A percentile compares a stretch with the other conserved stretches of the same genome.
Evolutionary conservation across 2,113 vertebrate species (phyloP).

Genomic region (Syrmaticus mikado): DNA sequence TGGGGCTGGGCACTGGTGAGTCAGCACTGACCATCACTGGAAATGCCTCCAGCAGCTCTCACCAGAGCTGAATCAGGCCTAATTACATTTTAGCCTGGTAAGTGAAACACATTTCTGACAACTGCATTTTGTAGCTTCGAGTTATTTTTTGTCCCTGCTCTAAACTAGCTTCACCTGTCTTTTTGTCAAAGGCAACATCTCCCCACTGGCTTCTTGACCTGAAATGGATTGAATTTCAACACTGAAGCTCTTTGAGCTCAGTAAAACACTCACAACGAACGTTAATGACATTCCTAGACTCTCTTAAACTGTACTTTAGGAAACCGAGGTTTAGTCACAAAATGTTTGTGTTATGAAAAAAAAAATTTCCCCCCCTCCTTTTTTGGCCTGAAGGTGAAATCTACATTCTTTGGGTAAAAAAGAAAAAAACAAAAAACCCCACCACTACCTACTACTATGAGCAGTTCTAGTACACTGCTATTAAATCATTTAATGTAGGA

Average conservation of each 20-base stretch:
- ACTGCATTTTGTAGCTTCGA: not conserved
- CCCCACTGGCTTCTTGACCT: conserved; percentile 41
- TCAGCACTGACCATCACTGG: conserved; percentile 32
- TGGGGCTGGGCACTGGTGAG: conserved; percentile 5
- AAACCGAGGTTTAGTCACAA: too few relatives aligned
- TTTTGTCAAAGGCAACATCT: conserved; percentile 43
- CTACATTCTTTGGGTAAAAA: conserved; percentile 15
- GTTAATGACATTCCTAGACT: too few relatives aligned
- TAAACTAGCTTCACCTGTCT: conserved; percentile 39
- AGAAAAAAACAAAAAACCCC: too few relatives aligned
- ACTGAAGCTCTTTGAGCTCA: conserved; percentile 22
- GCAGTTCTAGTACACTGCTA: not conserved
- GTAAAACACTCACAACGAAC: too few relatives aligned
- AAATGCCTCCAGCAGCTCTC: not conserved
- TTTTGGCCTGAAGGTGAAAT: not conserved
- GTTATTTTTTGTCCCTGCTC: conserved; percentile 13
- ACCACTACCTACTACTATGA: not conserved
- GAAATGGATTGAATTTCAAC: conserved; percentile 46
- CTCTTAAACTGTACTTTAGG: too few relatives aligned
- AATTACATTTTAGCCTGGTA: conserved; percentile 6
- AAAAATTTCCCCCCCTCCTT: too few relatives aligned
- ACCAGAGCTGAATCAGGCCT: conserved; percentile 21
- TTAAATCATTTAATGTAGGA: not conserved
- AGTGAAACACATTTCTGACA: not conserved
- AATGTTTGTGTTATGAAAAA: too few relatives aligned